phyloP scores from a whole-genome alignment of 2,113 vertebrate species.

The Silurus asotus region DNA sequence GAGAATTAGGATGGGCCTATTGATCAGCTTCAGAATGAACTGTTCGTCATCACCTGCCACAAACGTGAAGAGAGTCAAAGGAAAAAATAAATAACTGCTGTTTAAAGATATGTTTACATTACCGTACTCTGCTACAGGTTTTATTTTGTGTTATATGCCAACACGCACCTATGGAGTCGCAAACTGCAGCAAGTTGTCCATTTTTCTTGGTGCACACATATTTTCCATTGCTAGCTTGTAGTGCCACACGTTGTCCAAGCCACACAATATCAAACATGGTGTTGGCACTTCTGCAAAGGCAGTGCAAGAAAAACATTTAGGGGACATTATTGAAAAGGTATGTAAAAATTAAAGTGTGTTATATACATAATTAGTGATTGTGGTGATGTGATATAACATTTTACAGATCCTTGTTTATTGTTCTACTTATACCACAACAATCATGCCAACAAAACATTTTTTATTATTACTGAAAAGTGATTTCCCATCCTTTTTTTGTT shows the following conservation, averaged over 20 bases:
- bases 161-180: slow-evolving; percentile 81
- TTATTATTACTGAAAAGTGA: not conserved
- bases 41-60: slow-evolving; percentile 84
- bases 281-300: slow-evolving; percentile 76
- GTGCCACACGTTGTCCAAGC: slow-evolving; percentile 83
- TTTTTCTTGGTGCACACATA: slow-evolving; percentile 95
- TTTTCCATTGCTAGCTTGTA: slow-evolving; percentile 89
- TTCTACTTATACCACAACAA: not conserved
- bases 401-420: not conserved
- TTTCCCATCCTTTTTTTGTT: not conserved
- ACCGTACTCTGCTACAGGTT: not conserved
- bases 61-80: not conserved
- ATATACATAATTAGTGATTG: not conserved
- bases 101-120: not conserved
- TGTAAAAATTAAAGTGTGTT: not conserved
- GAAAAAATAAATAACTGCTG: not conserved
- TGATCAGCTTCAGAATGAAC: slow-evolving; percentile 90
- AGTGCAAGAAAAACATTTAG: not conserved
- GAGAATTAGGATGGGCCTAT: slow-evolving; percentile 91
- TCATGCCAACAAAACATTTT: not conserved
- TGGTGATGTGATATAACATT: not conserved
- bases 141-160: not conserved
- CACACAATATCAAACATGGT: slow-evolving; percentile 94
- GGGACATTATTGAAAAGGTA: not conserved
- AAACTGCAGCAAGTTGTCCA: slow-evolving; percentile 87